phyloP scores from a whole-genome alignment of 1,140 invertebrate species.

The Eciton burchellii region DNA sequence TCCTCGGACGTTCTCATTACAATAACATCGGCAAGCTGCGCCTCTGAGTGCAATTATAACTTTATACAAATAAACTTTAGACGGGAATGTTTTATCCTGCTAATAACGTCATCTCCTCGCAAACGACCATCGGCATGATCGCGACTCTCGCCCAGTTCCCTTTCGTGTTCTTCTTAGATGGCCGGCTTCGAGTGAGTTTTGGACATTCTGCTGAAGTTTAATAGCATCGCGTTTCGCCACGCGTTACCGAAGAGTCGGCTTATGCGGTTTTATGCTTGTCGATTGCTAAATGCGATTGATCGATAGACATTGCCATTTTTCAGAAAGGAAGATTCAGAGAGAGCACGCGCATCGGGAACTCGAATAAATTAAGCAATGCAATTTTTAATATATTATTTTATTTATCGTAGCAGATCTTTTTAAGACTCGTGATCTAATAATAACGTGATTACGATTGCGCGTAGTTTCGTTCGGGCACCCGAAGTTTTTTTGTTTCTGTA shows the following conservation, averaged over 20 bases:
- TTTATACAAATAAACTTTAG: constrained; percentile 43
- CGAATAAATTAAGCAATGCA: too few species aligned
- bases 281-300: constrained; percentile 17
- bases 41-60: constrained; percentile 33
- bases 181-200: constrained; percentile 7
- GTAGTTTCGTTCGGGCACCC: background rate
- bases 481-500: background rate
- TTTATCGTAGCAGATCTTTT: too few species aligned
- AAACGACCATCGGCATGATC: constrained; percentile 3
- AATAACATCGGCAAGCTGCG: background rate
- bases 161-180: constrained; percentile 8
- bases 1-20: background rate
- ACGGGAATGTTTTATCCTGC: background rate
- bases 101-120: constrained; percentile 22
- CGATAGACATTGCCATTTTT: background rate
- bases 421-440: too few species aligned
- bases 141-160: background rate
- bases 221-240: background rate
- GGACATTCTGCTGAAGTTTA: constrained; percentile 14
- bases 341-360: too few species aligned
- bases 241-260: constrained; percentile 32
- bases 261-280: background rate
- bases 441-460: too few species aligned
- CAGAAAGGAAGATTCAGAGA: too few species aligned
- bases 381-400: too few species aligned